A percentile compares a stretch with the other conserved stretches of the same genome.
These are phyloP conservation scores for Osmerus mordax DNA, from an alignment of 2,113 vertebrate species.

Conservation along the genomic window DNA sequence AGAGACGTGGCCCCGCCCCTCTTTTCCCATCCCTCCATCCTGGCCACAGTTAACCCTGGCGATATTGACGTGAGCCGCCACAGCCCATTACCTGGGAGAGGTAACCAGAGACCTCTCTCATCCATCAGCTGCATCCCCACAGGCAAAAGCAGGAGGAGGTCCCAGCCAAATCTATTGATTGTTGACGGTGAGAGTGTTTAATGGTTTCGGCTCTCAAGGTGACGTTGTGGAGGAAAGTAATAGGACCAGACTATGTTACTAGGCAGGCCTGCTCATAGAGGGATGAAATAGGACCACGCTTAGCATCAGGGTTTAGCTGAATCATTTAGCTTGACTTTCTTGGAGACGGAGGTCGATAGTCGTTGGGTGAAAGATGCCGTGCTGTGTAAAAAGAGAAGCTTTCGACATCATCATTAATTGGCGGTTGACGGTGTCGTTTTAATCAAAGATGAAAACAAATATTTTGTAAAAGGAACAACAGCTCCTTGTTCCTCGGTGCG, in stretches of 20 bases:
- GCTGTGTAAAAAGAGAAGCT: no score
- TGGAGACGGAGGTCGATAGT: neutral
- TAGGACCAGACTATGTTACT: neutral
- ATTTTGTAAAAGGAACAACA: no score
- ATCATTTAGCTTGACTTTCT: neutral
- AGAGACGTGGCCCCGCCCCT: slow-evolving; percentile 52
- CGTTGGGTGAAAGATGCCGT: no score
- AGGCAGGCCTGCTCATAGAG: neutral
- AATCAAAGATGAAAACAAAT: no score
- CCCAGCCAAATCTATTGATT: slow-evolving; percentile 26
- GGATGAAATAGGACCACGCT: neutral
- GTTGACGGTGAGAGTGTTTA: slow-evolving; percentile 16
- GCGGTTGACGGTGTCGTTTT: no score
- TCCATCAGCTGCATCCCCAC: slow-evolving; percentile 52
- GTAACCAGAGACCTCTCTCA: slow-evolving; percentile 35
- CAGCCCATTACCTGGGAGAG: slow-evolving; percentile 41
- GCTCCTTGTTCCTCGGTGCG: no score
- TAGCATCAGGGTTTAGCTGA: neutral
- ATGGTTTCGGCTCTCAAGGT: slow-evolving; percentile 29
- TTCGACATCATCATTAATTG: no score
- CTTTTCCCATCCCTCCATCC: neutral
- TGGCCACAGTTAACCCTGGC: slow-evolving; percentile 25
- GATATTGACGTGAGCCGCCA: slow-evolving; percentile 44
- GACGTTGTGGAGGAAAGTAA: slow-evolving; percentile 1
- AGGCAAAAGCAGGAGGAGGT: slow-evolving; percentile 40